phyloP scores from a whole-genome alignment of 2,113 vertebrate genomes.

The Nymphicus hollandicus region DNA sequence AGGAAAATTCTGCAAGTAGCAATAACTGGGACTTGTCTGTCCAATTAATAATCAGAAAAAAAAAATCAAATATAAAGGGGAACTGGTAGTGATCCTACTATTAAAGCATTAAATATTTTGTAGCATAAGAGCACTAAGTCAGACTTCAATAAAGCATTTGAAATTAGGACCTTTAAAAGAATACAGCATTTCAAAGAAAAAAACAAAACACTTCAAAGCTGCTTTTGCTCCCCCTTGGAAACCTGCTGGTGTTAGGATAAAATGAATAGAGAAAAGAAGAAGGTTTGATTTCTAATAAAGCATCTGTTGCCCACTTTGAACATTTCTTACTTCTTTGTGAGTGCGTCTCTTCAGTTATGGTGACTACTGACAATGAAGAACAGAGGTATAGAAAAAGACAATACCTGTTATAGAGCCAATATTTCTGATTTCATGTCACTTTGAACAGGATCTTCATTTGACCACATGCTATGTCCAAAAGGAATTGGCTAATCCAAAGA shows the following conservation, averaged over 20 bases:
- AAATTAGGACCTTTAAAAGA: slow-evolving; percentile 33
- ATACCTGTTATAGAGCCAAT: slow-evolving; percentile 74
- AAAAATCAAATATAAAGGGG: background rate
- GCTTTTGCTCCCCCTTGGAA: slow-evolving; percentile 71
- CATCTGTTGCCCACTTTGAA: slow-evolving; percentile 80
- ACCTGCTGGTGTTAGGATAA: slow-evolving; percentile 72
- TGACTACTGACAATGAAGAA: slow-evolving; percentile 77
- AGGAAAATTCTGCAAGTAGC: background rate
- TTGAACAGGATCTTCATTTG: no score
- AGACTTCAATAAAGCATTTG: slow-evolving; percentile 52
- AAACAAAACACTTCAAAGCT: slow-evolving; percentile 72
- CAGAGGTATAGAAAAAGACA: slow-evolving; percentile 76
- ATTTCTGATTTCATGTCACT: slow-evolving; percentile 77
- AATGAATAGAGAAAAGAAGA: slow-evolving; percentile 67
- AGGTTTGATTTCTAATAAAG: slow-evolving; percentile 77
- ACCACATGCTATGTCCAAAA: slow-evolving; percentile 73
- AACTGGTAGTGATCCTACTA: background rate
- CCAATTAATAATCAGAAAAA: slow-evolving; percentile 37
- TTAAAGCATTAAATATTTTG: slow-evolving; percentile 44
- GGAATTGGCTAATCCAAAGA: slow-evolving; percentile 78
- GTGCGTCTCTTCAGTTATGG: slow-evolving; percentile 75
- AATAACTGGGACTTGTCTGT: background rate
- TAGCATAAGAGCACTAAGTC: slow-evolving; percentile 36
- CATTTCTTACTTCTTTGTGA: slow-evolving; percentile 77
- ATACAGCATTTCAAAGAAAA: slow-evolving; percentile 19